These are phyloP conservation scores for Mormyrops attenuatus DNA, from an alignment of 2,797 vertebrate species.

Conservation along the genomic window DNA sequence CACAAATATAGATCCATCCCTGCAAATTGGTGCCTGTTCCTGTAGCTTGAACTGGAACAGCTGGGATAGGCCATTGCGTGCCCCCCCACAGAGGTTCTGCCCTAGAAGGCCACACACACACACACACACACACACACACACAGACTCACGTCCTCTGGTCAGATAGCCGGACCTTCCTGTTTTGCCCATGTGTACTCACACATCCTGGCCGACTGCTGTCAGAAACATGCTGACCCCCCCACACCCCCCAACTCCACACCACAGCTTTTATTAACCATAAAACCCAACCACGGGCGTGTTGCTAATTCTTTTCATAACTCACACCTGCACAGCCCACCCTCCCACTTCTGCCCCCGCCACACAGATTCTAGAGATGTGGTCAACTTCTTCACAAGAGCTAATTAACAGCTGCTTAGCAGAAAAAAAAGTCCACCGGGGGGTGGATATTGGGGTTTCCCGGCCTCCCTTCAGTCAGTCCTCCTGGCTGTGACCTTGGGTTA, in stretches of 20 bases:
- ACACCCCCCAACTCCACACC: constrained; percentile 28
- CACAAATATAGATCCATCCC: not conserved
- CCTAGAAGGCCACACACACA: not conserved
- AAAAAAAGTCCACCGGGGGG: not conserved
- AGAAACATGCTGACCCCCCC: constrained; percentile 57
- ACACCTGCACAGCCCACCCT: constrained; percentile 47
- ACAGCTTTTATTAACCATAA: constrained; percentile 62
- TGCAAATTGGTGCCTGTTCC: not conserved
- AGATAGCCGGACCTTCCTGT: constrained; percentile 73
- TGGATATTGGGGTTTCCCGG: constrained; percentile 5
- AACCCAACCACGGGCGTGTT: constrained; percentile 60
- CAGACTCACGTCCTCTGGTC: constrained; percentile 56
- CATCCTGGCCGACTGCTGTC: constrained; percentile 65
- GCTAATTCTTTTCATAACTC: constrained; percentile 69
- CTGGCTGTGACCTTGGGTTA: not conserved
- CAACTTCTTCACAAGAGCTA: constrained; percentile 40
- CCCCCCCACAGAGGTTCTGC: not conserved
- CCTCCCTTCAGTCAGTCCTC: not conserved
- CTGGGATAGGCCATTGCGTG: not conserved
- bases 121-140: not conserved
- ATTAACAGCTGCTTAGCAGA: constrained; percentile 43
- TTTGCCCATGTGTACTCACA: constrained; percentile 68
- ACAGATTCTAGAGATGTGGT: constrained; percentile 34
- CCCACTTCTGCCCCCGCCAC: constrained; percentile 31
- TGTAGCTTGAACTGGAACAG: constrained; percentile 18